Base-by-base conservation (phyloP, 1,140 invertebrate species). In the Drosophila punjabiensis region DNA sequence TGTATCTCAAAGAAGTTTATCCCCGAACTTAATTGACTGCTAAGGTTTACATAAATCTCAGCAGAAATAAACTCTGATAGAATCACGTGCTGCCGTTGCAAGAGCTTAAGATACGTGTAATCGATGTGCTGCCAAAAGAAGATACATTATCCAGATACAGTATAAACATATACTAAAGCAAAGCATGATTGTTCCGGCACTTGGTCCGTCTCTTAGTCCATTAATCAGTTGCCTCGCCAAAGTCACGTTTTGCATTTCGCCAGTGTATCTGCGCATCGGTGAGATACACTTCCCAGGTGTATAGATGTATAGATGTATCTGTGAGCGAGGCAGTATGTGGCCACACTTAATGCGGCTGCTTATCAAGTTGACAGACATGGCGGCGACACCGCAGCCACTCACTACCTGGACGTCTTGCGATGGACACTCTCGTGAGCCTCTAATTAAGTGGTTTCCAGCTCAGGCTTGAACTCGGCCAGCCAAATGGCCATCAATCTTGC, bases 211-310 rank as follows among this genome's bases (percentile, higher is more conserved):
- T 68, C 56, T 20, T 62, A 66, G 56, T 33, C 55, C 77, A 82
- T 82, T 88, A 84, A 88, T 88, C 85, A 88, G 81, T 53, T 35
- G 52, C 68, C 64, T 68, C 35, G 78, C 56, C 81, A 71, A 66
- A 85, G 85, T 88, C 85, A 89, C 85, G 85, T 88, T 88, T 88
- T 85, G 75, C 78, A 89, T 81, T 76, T 81, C 47, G 64, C 35
- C 35, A 33, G 39, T 45, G 39, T 41, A 33, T 45, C 30, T 52
- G 43, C 32, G 32, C 47, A 60, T 76, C 66, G 55, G 28, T 43
- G 43, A 58, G 55, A 58, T 58, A 58, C 55, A 39, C 14, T 37
- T 16, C 20, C 55, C 37, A 58, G 56, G 39, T 60, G 58, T 24
- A 24, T 24, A 24, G 56, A 33, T 60, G 58, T 24, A 24, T 24